Evolutionary conservation across 23 tunicate genomes (phyloP), one percentile per base, ranked within the genome.

Genomic region (Botrylloides violaceus): DNA sequence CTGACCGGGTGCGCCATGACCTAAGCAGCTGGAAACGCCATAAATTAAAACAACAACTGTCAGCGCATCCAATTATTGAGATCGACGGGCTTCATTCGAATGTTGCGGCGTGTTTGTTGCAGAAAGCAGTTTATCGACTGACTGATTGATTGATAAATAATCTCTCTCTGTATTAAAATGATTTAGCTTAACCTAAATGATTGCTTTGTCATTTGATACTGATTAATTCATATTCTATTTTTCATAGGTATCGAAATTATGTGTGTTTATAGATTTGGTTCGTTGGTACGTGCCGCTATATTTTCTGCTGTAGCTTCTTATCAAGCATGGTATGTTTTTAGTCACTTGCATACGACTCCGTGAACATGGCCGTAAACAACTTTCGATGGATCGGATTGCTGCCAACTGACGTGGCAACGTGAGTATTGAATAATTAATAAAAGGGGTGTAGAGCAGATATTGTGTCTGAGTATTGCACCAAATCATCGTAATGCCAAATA

Each of bases 301-400:
- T 60, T 60, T 15, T 25, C 27, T 24, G 30, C 1, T 23, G 15
- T 60, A 23, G 71, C 21, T 32, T 30, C 18, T 65, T 32, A 48
- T 65, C 43, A n/a, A n/a, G n/a, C n/a, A n/a, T n/a, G n/a, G n/a
- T n/a, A n/a, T 39, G 24, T 23, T 21, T 63, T 23, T 39, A 90
- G 97, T 79, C 97, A 29, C 97, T 84, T 24, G 82, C 84, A 7
- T 80, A 64, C 48, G 97, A 90, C 59, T 66, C 88, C 0, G 19
- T 27, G 1, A 90, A 77, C 36, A 47, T 90, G 1, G 79, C 80
- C 29, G 36, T 90, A 1, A 81, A 81, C 1, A 84, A 84, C 58
- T 57, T 90, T 72, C 73, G 66, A 20, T 90, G 97, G 97, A 73
- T 90, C n/a, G 97, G 97, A 7, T 68, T 90, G 9, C 78, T 83